Percentiles rank a stretch among this genome's conserved stretches.
Evolutionary conservation across 2,888 invertebrate genomes (phyloP).

Genomic region (Ochropleura leucogaster): DNA sequence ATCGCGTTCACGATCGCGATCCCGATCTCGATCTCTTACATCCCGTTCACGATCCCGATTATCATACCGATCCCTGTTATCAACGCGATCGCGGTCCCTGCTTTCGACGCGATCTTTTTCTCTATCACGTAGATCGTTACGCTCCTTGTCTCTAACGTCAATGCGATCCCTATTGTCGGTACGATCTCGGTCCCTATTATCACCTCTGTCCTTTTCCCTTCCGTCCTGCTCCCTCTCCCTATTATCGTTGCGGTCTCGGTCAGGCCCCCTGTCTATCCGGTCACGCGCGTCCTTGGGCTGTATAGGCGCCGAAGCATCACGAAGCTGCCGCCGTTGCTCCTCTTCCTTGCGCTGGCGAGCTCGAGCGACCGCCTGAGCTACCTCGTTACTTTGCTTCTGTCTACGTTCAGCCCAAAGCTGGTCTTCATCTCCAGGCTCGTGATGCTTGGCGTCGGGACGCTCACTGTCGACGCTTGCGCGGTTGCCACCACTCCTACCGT

Average conservation of each 20-base stretch:
- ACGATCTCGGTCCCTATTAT: slow-evolving; percentile 75
- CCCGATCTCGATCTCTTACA: slow-evolving; percentile 72
- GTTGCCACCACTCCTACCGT: slow-evolving; percentile 77
- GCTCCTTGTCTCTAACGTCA: slow-evolving; percentile 81
- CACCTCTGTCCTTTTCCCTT: slow-evolving; percentile 74
- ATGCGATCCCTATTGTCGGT: slow-evolving; percentile 74
- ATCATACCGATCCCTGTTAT: slow-evolving; percentile 76
- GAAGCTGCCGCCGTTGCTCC: slow-evolving; percentile 94
- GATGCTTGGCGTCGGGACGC: slow-evolving; percentile 81
- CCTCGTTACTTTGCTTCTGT: slow-evolving; percentile 92
- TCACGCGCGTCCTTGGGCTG: slow-evolving; percentile 78
- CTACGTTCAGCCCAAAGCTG: slow-evolving; percentile 93
- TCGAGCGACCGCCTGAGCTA: slow-evolving; percentile 95
- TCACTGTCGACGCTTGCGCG: slow-evolving; percentile 81
- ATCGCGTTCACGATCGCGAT: slow-evolving; percentile 61
- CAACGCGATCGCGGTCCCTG: slow-evolving; percentile 81
- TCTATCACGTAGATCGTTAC: slow-evolving; percentile 71
- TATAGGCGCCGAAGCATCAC: slow-evolving; percentile 78
- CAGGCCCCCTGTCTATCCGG: slow-evolving; percentile 71
- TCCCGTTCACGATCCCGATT: slow-evolving; percentile 71
- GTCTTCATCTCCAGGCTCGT: slow-evolving; percentile 85
- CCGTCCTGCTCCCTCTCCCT: slow-evolving; percentile 78
- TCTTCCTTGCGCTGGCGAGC: slow-evolving; percentile 96
- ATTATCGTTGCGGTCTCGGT: slow-evolving; percentile 79
- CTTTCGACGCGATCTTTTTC: slow-evolving; percentile 67